phyloP scores from a whole-genome alignment of 2,888 invertebrate genomes.

The Iselma pallidipennis region DNA sequence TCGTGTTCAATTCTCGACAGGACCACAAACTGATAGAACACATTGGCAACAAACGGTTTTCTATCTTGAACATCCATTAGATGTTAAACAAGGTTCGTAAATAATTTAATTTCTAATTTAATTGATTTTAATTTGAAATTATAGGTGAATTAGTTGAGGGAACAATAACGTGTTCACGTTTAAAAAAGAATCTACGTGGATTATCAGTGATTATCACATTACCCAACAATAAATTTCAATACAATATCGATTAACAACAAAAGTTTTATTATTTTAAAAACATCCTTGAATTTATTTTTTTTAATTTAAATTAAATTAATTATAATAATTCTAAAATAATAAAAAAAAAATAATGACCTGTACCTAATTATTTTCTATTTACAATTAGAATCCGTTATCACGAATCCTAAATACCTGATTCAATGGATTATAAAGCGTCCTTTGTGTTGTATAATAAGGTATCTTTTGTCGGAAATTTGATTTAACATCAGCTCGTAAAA shows the following conservation, averaged over 20 bases:
- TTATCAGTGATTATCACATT: conserved; percentile 71
- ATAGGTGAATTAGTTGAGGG: conserved; percentile 66
- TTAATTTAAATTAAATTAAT: conserved; percentile 29
- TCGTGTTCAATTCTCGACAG: conserved; percentile 74
- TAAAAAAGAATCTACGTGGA: conserved; percentile 74
- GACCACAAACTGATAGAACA: conserved; percentile 73
- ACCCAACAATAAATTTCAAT: conserved; percentile 65
- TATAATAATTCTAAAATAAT: too few relatives aligned
- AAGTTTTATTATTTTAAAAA: conserved; percentile 33
- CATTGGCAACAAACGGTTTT: conserved; percentile 97
- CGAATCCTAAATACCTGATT: conserved; percentile 61
- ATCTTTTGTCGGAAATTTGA: conserved; percentile 55
- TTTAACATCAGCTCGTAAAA: conserved; percentile 79
- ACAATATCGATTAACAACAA: conserved; percentile 63
- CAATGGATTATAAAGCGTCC: conserved; percentile 58
- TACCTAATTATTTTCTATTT: conserved; percentile 30
- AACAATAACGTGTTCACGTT: conserved; percentile 73
- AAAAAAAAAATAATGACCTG: too few relatives aligned
- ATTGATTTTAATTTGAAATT: conserved; percentile 32
- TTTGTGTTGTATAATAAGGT: conserved; percentile 49
- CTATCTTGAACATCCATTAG: conserved; percentile 74
- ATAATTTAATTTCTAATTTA: neutral
- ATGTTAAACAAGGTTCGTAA: conserved; percentile 69
- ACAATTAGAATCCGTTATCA: conserved; percentile 47
- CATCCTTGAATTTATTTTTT: conserved; percentile 35